Percentiles rank a stretch among this genome's conserved stretches.
phyloP scores from a whole-genome alignment of 2,797 vertebrate species.

The Arctocebus calabarensis region DNA sequence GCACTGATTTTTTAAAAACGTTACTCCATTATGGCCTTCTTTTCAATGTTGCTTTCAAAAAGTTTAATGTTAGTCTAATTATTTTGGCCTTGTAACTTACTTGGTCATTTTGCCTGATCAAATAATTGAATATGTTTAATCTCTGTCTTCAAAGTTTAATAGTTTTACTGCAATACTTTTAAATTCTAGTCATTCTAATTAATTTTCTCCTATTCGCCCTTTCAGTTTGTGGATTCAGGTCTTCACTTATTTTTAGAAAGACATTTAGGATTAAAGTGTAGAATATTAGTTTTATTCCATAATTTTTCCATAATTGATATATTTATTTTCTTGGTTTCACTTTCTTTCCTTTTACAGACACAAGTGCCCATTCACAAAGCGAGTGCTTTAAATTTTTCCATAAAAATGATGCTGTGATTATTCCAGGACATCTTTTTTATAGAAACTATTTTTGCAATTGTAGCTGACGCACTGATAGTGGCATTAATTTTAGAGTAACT shows the following conservation, averaged over 20 bases:
- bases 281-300: neutral
- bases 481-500: neutral
- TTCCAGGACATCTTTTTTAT: neutral
- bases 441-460: neutral
- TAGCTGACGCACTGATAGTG: neutral
- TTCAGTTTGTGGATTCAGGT: neutral
- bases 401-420: neutral
- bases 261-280: neutral
- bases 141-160: neutral
- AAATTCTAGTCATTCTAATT: neutral
- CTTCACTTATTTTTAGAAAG: constrained; percentile 6
- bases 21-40: neutral
- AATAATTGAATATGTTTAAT: neutral
- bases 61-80: constrained; percentile 3
- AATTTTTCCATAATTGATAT: neutral
- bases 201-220: neutral
- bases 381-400: neutral
- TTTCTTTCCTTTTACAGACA: neutral
- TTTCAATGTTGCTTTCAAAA: constrained; percentile 30
- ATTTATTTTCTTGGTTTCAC: neutral
- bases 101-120: constrained; percentile 35
- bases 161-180: constrained; percentile 11
- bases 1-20: neutral
- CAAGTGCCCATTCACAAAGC: neutral
- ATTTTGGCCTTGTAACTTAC: neutral